Percentiles rank a stretch among this genome's conserved stretches.
These are phyloP conservation scores for Fulica atra DNA, from an alignment of 2,113 vertebrate genomes.

Conservation along the genomic window DNA sequence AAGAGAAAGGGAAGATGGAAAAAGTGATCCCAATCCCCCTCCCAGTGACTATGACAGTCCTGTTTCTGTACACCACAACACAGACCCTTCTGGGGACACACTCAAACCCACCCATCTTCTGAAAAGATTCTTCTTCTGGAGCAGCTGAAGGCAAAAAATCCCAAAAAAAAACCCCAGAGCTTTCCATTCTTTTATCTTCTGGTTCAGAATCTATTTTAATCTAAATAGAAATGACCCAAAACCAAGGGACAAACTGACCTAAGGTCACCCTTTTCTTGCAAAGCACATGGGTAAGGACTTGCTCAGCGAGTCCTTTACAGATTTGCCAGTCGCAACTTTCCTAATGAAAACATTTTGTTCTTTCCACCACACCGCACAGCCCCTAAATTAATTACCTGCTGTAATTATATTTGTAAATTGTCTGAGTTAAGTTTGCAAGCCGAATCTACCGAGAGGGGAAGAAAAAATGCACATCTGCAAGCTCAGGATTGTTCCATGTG, in stretches of 20 bases:
- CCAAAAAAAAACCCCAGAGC: not conserved
- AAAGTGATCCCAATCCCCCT: not conserved
- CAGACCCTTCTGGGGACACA: not conserved
- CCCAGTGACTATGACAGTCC: not conserved
- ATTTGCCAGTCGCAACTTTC: not conserved
- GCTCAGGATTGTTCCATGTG: conserved; percentile 13
- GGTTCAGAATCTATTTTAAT: not conserved
- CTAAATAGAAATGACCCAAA: not conserved
- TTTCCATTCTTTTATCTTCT: not conserved
- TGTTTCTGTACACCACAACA: not conserved
- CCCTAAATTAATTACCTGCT: conserved; percentile 10
- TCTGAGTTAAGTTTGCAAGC: conserved; percentile 28
- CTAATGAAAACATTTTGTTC: conserved; percentile 39
- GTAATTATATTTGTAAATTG: conserved; percentile 52
- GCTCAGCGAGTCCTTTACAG: not conserved
- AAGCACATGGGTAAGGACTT: not conserved
- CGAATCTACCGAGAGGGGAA: not conserved
- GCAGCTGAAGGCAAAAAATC: not conserved
- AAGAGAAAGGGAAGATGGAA: not conserved
- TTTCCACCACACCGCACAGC: not conserved
- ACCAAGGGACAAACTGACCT: not conserved
- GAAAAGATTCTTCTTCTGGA: not conserved
- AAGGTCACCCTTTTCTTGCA: not conserved
- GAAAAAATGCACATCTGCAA: not conserved
- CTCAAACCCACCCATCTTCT: not conserved